Evolutionary conservation across 1,140 invertebrate species (phyloP), one percentile per base, ranked within the genome.

Genomic region (Drosophila varians): DNA sequence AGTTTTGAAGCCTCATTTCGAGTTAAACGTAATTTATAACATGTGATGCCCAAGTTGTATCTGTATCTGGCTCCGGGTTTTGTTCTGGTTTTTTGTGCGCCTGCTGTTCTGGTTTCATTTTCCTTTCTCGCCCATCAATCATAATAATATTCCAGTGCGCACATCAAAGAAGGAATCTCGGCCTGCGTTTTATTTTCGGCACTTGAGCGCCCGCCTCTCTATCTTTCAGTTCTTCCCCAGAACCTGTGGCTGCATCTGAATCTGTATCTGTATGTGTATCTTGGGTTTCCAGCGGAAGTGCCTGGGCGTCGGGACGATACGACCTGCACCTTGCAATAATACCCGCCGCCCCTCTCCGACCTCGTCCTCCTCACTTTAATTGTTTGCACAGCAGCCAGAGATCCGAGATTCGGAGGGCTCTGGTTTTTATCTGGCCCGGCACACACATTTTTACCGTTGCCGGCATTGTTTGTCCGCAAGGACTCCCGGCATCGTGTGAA

Each of bases 21-120:
- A 77, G 80, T 71, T 80, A 86, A n/a, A 87, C 55, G 87, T 74
- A 86, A 86, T 87, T 86, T 72, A 86, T 72, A 87, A 74, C 60
- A 74, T 70, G 51, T 42, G 57, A 62, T 47, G 31, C 46, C 28
- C 70, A 42, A 49, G 23, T 31, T 25, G 23, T 36, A n/a, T n/a
- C n/a, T 56, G 57, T 45, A 52, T 43, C 21, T 25, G 36, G 36
- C 12, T 38, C 14, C 12, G 28, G 2, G 9, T 11, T 55, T 9
- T 28, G 16, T 28, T 51, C 51, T 36, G 49, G 18, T 49, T 52
- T 42, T 56, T 47, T 26, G 8, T 38, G 52, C 31, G 12, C 38
- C 47, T 42, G n/a, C 14, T 54, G 46, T 42, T 68, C 40, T 53
- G 56, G 23, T 53, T 62, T 51, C 51, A 51, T 70, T 65, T 64